Conservation (phyloP, 2,888 invertebrate genomes). For the Girardia tigrina region DNA sequence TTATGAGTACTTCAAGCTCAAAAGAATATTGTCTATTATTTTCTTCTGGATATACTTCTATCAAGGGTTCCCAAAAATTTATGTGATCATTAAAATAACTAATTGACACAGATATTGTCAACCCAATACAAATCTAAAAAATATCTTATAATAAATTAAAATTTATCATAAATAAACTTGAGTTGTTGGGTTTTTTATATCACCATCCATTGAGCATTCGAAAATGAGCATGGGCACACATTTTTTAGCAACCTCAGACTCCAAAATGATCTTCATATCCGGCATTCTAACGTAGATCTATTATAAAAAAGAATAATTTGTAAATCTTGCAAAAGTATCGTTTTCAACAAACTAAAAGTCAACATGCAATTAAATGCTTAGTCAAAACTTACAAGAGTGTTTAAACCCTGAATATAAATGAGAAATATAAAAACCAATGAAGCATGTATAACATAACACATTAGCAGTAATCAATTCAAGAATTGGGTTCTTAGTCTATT, state of each 20-base stretch:
- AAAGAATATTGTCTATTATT: slow-evolving; percentile 23
- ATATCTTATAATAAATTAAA: neutral
- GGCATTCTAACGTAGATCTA: slow-evolving; percentile 23
- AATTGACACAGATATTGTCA: slow-evolving; percentile 3
- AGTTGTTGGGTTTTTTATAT: slow-evolving; percentile 29
- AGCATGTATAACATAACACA: too few species aligned
- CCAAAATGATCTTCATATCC: slow-evolving; percentile 29
- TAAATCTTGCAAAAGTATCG: neutral
- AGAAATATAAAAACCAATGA: neutral
- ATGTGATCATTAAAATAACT: slow-evolving; percentile 33
- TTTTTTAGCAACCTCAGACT: slow-evolving; percentile 31
- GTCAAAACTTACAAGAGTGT: neutral
- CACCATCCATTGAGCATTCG: slow-evolving; percentile 27
- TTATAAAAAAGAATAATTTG: neutral
- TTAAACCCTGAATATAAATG: neutral
- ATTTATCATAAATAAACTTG: neutral
- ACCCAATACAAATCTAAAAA: slow-evolving; percentile 25
- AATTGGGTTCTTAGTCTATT: neutral
- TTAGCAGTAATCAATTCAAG: neutral
- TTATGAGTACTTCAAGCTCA: slow-evolving; percentile 27
- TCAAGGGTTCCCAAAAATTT: slow-evolving; percentile 31
- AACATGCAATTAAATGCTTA: neutral
- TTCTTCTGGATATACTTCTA: slow-evolving; percentile 31
- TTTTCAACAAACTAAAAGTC: neutral
- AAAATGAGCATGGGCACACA: slow-evolving; percentile 31